Percentiles rank a stretch among this genome's conserved stretches.
These are phyloP conservation scores for Timema podura DNA, from an alignment of 2,888 invertebrate genomes.

Conservation along the genomic window DNA sequence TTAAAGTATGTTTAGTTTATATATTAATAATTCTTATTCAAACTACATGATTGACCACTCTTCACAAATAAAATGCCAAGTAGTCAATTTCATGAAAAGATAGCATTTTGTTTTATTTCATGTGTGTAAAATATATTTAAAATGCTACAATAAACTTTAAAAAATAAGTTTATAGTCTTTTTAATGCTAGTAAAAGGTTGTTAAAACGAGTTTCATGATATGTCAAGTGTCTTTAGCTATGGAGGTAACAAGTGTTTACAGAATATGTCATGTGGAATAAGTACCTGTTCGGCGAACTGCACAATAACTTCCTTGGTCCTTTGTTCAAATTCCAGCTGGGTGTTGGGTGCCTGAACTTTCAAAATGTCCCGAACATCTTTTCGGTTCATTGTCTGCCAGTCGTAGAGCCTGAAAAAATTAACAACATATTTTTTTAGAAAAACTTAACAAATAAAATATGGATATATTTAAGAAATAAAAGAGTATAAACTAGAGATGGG, in stretches of 20 bases:
- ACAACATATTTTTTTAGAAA: not conserved
- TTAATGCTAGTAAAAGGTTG: too few relatives aligned
- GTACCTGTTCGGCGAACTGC: slow-evolving; percentile 89
- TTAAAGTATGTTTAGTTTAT: too few relatives aligned
- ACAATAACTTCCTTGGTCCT: slow-evolving; percentile 80
- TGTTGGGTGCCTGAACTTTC: slow-evolving; percentile 81
- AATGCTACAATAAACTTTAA: too few relatives aligned
- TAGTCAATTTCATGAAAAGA: too few relatives aligned
- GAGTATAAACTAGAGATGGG: not conserved
- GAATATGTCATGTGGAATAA: not conserved
- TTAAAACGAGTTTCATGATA: too few relatives aligned
- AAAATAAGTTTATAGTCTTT: too few relatives aligned
- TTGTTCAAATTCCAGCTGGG: slow-evolving; percentile 91
- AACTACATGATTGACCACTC: too few relatives aligned
- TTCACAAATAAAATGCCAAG: too few relatives aligned
- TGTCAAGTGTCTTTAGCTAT: too few relatives aligned
- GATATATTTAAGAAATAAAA: not conserved
- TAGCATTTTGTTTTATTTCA: too few relatives aligned
- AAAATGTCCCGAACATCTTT: slow-evolving; percentile 89
- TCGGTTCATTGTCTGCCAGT: slow-evolving; percentile 90
- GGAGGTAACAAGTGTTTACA: not conserved
- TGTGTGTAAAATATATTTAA: too few relatives aligned
- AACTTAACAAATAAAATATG: not conserved
- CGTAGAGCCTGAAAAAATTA: slow-evolving; percentile 64
- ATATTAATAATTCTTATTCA: too few relatives aligned